Base-by-base conservation (phyloP, 53 echinoderm and acorn worm species). In the Luidia sarsii region DNA sequence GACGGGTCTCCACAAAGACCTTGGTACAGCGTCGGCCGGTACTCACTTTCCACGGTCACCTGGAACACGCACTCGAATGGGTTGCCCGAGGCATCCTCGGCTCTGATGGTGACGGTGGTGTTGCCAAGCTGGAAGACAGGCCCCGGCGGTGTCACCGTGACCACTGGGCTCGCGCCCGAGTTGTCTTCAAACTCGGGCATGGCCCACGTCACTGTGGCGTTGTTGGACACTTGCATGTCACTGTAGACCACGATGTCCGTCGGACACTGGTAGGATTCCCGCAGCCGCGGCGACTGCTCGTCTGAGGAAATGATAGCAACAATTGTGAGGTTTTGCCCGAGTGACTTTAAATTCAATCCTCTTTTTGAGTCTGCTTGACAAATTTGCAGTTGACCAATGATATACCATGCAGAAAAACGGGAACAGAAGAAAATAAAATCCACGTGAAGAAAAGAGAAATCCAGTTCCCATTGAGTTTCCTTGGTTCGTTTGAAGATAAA, bases 191-290 rank as follows among this genome's bases (percentile, higher is more conserved):
- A 68, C 29, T 48, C 34, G 22, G 80, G 65, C 21, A 49, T 64
- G 39, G 49, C 64, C 80, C 80, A 80, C 3, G 19, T 48, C 11
- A 80, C 80, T 7, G 80, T 80, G 0, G 50, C 8, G 36, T 80
- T 64, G 31, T 63, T 28, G 16, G 48, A 18, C 11, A 50, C 29
- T 4, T 22, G 19, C 2, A 64, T 48, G 33, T 63, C 32, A 48
- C 63, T 31, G 32, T 43, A 63, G 13, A 64, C 49, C 49, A 54
- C 80, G 13, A 80, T 48, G 64, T 80, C 49, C 2, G 48, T 20
- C 6, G 80, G 80, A 64, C 80, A 80, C 36, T 45, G 15, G 13
- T 50, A 68, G 46, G 68, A 2, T 16, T 10, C 28, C 21, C 29
- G 29, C 2, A 68, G 33, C 22, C 38, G 63, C 7, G 80, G 80